Base-by-base conservation (phyloP, 2,888 invertebrate genomes). In the Unio pictorum region DNA sequence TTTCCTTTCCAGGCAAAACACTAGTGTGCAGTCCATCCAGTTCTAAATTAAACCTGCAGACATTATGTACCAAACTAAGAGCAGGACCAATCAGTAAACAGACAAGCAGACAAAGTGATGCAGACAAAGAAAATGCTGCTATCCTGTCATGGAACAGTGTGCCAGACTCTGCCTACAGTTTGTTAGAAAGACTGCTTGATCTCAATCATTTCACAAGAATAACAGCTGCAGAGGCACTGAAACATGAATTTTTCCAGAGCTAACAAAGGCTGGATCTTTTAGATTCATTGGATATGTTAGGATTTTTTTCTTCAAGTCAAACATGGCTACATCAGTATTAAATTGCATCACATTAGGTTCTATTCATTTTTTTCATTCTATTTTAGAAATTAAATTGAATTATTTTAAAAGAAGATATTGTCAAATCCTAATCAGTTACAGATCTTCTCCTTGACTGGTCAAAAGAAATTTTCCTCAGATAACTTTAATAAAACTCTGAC, bases 141-240 rank as follows among this genome's bases (percentile, higher is more conserved):
- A 68, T 76, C 28, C 54, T 30, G 54, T 75, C 81, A 11, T 83
- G 83, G 82, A 64, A 73, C 58, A 72, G 69, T 26, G 73, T 86
- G 5, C 95, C 95, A 30, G 92, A 92, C 82, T 91, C 92, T 75
- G 95, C 95, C 1, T 96, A 94, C 90, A 92, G 94, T 86, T 92
- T 96, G 78, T 91, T 95, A 69, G 91, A 91, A 78, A 92, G 92
- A 66, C 91, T 96, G 81, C 91, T 96, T 81, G 95, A 95, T 88
- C 92, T 95, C n/a, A 93, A 95, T 91, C 95, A 95, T n/a, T 91
- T 92, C 83, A 92, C 92, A 55, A 93, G 96, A 81, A 93, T 94
- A 75, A 92, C 94, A 17, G 96, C 96, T 55, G 92, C 92, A 26
- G 92, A 93, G 71, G 96, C 96, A 60, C 91, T 96, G 55, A 88